Conservation (phyloP, 2,888 invertebrate genomes). For the Cerastoderma edule region DNA sequence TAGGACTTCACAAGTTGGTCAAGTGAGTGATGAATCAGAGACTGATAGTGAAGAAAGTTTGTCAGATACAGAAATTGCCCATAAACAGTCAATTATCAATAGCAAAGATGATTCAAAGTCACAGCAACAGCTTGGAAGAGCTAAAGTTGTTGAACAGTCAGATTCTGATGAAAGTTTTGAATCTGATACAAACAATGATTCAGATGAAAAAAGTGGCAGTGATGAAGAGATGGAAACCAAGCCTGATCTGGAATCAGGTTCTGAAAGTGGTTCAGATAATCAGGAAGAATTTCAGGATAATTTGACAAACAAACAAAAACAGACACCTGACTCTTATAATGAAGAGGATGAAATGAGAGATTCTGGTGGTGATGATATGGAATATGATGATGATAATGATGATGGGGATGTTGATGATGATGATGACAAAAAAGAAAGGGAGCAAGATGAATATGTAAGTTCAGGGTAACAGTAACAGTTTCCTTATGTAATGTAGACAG, state of each 20-base stretch:
- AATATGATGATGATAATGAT: not conserved
- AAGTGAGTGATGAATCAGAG: not conserved
- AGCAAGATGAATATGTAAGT: conserved; percentile 47
- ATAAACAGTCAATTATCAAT: no score
- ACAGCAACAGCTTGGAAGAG: no score
- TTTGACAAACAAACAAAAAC: not conserved
- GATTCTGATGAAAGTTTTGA: not conserved
- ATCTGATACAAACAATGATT: not conserved
- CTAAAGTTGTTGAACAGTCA: not conserved
- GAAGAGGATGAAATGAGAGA: conserved; percentile 3
- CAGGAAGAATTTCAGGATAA: not conserved
- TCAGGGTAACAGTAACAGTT: no score
- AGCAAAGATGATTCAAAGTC: no score
- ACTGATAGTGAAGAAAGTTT: conserved; percentile 8
- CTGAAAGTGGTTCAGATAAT: not conserved
- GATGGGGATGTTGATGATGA: not conserved
- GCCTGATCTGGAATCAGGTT: not conserved
- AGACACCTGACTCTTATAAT: not conserved
- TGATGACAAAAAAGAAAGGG: not conserved
- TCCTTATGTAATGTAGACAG: no score
- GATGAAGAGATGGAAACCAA: not conserved
- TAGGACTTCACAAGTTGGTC: no score
- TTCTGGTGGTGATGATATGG: conserved; percentile 3
- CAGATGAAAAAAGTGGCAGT: not conserved
- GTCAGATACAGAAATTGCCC: no score